Conservation (phyloP, 2,113 vertebrate genomes). For the Eublepharis macularius region DNA sequence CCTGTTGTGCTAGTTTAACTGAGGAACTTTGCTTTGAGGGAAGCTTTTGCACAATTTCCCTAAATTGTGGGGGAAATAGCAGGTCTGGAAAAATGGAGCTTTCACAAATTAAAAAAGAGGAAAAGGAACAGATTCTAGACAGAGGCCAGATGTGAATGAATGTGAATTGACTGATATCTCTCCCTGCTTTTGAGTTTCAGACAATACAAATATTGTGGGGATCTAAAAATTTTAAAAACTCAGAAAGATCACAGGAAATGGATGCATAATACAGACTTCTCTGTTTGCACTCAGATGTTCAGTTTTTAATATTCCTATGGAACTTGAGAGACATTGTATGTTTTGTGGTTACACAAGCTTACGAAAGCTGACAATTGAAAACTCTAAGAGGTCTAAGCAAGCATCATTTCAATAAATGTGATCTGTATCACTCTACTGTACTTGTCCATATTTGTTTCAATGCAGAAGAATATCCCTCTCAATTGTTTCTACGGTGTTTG, state of each 20-base stretch:
- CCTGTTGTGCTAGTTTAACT: constrained; percentile 56
- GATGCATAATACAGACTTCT: not conserved
- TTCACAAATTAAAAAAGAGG: not conserved
- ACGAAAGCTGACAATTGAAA: not conserved
- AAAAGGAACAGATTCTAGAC: not conserved
- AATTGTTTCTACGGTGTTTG: not conserved
- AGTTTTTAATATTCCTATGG: not conserved
- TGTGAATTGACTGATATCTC: constrained; percentile 17
- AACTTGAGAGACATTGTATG: not conserved
- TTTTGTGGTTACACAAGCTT: not conserved
- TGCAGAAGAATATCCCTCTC: not conserved
- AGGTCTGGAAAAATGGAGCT: not conserved
- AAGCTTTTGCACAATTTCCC: constrained; percentile 30
- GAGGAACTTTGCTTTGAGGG: constrained; percentile 18
- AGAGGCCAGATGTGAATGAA: not conserved
- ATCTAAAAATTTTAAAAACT: constrained; percentile 4
- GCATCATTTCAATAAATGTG: not conserved
- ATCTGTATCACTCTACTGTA: not conserved
- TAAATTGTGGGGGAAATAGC: constrained; percentile 11
- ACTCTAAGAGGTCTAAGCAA: not conserved
- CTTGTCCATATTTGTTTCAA: not conserved
- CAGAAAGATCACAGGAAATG: not conserved
- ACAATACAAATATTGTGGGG: not conserved
- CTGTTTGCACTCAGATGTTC: not conserved
- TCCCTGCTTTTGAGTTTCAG: not conserved